phyloP scores from a whole-genome alignment of 2,797 vertebrate species.

The Nasua narica region DNA sequence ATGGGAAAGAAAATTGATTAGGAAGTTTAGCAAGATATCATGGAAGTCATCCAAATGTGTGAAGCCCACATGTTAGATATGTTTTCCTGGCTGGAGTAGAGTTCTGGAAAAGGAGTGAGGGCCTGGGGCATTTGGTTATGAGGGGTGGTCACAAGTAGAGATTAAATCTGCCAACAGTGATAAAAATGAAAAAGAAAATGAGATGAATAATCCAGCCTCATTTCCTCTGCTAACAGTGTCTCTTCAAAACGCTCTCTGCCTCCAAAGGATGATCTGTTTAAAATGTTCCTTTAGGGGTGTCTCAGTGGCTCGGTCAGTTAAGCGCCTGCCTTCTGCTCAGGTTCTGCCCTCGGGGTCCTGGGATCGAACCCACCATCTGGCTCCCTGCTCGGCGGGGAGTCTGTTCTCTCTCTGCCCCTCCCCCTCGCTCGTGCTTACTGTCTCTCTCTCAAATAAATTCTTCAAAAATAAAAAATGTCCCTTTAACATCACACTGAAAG shows the following conservation, averaged over 20 bases:
- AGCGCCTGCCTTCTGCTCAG: background rate
- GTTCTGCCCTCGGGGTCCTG: background rate
- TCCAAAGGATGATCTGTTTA: background rate
- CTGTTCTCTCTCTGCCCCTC: background rate
- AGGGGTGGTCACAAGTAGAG: background rate
- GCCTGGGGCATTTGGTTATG: background rate
- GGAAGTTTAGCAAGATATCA: background rate
- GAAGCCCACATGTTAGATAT: background rate
- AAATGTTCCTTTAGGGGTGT: background rate
- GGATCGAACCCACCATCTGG: background rate
- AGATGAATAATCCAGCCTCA: background rate
- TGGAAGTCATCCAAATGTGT: background rate
- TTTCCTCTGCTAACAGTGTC: background rate
- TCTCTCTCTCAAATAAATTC: background rate
- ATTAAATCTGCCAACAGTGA: background rate
- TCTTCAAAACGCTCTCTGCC: background rate
- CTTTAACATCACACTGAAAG: background rate
- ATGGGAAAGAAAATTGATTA: background rate
- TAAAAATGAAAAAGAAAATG: background rate
- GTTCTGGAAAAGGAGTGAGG: background rate
- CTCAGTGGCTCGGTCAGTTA: rapidly evolving
- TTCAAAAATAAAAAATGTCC: background rate
- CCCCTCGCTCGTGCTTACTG: background rate
- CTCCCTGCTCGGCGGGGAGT: background rate
- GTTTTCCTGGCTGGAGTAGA: background rate